Evolutionary conservation across 2,113 vertebrate genomes (phyloP).

Genomic region (Myodes glareolus): DNA sequence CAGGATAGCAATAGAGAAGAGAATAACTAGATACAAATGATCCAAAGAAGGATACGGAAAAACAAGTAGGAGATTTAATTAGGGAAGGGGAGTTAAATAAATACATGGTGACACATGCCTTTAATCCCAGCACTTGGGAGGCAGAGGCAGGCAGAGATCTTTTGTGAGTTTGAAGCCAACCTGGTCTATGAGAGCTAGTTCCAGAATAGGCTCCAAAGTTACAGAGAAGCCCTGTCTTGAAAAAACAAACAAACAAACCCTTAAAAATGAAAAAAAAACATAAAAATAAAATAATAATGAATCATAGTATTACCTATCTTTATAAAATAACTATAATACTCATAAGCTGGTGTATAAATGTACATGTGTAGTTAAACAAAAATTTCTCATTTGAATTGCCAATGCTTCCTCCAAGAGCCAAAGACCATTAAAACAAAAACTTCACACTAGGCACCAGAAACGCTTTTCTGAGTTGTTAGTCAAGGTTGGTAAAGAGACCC

Average conservation of each 20-base stretch:
- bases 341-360: neutral
- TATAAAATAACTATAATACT: neutral
- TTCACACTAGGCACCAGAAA: neutral
- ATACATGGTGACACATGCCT: neutral
- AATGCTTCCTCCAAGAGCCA: neutral
- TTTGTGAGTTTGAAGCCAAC: no score
- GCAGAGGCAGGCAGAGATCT: no score
- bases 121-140: no score
- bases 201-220: no score
- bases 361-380: neutral
- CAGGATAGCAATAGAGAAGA: neutral
- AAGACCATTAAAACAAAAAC: neutral
- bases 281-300: neutral
- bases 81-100: neutral
- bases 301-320: neutral
- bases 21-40: neutral
- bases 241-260: no score
- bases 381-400: neutral
- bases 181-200: no score
- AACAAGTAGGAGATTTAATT: neutral
- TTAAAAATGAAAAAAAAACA: no score
- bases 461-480: neutral
- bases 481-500: no score
- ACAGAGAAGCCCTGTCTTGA: no score
- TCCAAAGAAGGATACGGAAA: neutral